phyloP scores from a whole-genome alignment of 1,140 invertebrate genomes.

The Pomacea maculata region DNA sequence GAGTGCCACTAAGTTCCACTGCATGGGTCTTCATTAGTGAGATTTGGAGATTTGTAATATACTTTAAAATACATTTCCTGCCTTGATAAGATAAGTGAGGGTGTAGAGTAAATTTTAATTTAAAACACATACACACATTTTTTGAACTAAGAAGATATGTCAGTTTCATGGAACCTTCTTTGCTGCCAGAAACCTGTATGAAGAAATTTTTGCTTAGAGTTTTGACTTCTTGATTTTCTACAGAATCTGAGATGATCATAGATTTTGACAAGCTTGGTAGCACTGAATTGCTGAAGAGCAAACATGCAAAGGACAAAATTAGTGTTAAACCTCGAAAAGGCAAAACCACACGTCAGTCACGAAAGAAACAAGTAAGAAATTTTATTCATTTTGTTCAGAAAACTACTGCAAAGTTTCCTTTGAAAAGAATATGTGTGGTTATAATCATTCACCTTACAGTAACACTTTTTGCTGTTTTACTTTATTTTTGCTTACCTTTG shows the following conservation, averaged over 20 bases:
- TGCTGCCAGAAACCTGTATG: background rate
- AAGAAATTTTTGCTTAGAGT: background rate
- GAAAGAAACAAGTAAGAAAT: conserved; percentile 28
- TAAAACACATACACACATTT: too few species aligned
- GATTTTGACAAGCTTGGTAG: conserved; percentile 40
- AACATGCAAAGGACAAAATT: conserved; percentile 50
- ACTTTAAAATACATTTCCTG: background rate
- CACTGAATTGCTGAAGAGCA: conserved; percentile 41
- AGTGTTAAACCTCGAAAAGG: conserved; percentile 47
- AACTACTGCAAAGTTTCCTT: too few species aligned
- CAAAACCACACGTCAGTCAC: conserved; percentile 29
- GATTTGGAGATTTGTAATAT: too few species aligned
- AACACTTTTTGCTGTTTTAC: too few species aligned
- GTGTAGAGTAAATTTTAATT: too few species aligned
- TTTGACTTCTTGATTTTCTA: background rate
- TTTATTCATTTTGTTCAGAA: background rate
- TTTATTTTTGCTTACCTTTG: too few species aligned
- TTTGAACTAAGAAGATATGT: too few species aligned
- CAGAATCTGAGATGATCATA: conserved; percentile 4
- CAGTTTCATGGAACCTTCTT: background rate
- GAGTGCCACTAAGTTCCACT: too few species aligned
- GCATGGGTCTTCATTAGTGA: too few species aligned
- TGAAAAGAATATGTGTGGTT: background rate
- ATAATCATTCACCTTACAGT: background rate
- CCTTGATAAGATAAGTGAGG: background rate